Conservation (phyloP, 2,113 vertebrate genomes). For the Menura novaehollandiae region DNA sequence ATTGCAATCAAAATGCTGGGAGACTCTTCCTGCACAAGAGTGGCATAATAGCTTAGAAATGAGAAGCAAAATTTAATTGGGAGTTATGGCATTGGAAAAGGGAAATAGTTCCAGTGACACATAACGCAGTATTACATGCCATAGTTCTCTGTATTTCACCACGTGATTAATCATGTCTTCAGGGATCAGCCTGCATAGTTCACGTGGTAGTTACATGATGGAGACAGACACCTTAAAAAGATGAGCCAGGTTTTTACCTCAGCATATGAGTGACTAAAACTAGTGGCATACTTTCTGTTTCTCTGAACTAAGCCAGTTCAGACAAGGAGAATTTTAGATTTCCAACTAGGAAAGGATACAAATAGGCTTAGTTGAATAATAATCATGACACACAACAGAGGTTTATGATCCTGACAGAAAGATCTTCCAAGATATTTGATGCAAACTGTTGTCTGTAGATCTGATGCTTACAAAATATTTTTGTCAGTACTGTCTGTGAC, state of each 20-base stretch:
- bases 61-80: neutral
- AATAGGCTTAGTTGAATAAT: neutral
- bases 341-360: neutral
- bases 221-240: neutral
- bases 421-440: neutral
- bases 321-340: neutral
- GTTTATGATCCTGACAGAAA: neutral
- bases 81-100: neutral
- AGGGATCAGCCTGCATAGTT: neutral
- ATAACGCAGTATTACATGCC: neutral
- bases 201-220: neutral
- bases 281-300: neutral
- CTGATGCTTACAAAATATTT: neutral
- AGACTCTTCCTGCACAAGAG: neutral
- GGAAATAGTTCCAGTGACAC: neutral
- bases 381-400: neutral
- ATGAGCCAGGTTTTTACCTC: neutral
- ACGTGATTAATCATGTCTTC: neutral
- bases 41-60: neutral
- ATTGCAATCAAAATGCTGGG: neutral
- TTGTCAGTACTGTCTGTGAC: neutral
- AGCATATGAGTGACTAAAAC: neutral
- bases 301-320: neutral
- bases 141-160: neutral
- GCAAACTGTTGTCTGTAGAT: neutral